Base-by-base conservation (phyloP, 2,888 invertebrate genomes). In the Lochmaea crataegi region DNA sequence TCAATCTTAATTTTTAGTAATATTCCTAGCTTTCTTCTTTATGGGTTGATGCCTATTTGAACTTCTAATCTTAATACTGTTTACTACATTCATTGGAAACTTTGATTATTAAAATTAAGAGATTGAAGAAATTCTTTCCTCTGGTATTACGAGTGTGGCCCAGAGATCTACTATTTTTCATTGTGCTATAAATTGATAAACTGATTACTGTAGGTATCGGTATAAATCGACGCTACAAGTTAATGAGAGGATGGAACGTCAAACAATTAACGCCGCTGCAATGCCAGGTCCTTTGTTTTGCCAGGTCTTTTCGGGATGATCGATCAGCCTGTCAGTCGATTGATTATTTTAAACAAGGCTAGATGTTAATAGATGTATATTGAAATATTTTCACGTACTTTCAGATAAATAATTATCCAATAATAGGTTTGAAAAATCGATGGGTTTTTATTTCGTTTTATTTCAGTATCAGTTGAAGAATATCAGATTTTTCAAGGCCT, bases 401-500 rank as follows among this genome's bases (percentile, higher is more conserved):
- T 18, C 32, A 16, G 16, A 53, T 18, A 16, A 53, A 53, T 53
- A 53, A 53, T 53, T 53, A 53, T 53, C 2, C 53, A 53, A 53
- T 53, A 53, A 18, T 53, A 18, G 53, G 16, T 53, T 53, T 53
- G 10, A 53, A 12, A 53, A 53, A 53, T 53, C 53, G 18, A 18
- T 53, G 53, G 53, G 53, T 53, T 22, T 53, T 53, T n/a, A n/a
- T n/a, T n/a, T n/a, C n/a, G n/a, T n/a, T 53, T 53, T 53, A n/a
- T 16, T 53, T 9, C 16, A 63, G 32, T 63, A 63, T 63, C 18
- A 41, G 38, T 18, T 42, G 3, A 42, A 63, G 41, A 42, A 42
- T 63, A 68, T 68, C 60, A 68, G 38, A 68, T 68, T 26, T 60
- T 61, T 68, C 68, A 61, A 61, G 42, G 68, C 68, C 56, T 60